Conservation (phyloP, 1,140 invertebrate genomes). For the Notospermus geniculatus region DNA sequence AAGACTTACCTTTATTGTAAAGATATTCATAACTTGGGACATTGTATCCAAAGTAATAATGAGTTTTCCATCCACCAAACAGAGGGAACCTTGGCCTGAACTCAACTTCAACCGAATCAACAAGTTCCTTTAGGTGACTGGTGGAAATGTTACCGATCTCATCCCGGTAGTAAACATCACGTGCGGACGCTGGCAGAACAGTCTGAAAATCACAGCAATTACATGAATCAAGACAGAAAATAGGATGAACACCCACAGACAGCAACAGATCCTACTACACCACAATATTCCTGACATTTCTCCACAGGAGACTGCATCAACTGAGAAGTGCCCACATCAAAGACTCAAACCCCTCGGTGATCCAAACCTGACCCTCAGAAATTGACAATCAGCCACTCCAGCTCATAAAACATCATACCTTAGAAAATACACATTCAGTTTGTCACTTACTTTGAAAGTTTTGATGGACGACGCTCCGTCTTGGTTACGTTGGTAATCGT, state of each 20-base stretch:
- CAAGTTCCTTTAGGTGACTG: slow-evolving; percentile 81
- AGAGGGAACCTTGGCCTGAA: slow-evolving; percentile 92
- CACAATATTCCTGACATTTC: no score
- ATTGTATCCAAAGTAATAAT: slow-evolving; percentile 96
- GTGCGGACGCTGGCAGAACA: slow-evolving; percentile 82
- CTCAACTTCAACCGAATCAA: slow-evolving; percentile 92
- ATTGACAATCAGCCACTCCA: no score
- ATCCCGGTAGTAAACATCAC: slow-evolving; percentile 92
- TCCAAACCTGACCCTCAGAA: no score
- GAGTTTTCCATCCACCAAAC: slow-evolving; percentile 98
- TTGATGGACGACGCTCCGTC: slow-evolving; percentile 83
- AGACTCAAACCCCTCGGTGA: no score
- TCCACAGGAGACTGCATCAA: no score
- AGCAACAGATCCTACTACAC: no score
- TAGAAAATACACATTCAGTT: no score
- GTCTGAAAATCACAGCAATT: slow-evolving; percentile 61
- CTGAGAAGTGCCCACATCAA: no score
- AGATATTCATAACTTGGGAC: slow-evolving; percentile 96
- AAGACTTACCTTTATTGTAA: slow-evolving; percentile 67
- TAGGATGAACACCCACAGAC: no score
- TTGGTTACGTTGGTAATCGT: slow-evolving; percentile 91
- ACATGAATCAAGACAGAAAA: no score
- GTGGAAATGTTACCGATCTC: slow-evolving; percentile 99
- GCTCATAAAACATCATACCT: no score
- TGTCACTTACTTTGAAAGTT: slow-evolving; percentile 75